Evolutionary conservation across 2,113 vertebrate species (phyloP), one percentile per base, ranked within the genome.

Genomic region (Zapus hudsonius): DNA sequence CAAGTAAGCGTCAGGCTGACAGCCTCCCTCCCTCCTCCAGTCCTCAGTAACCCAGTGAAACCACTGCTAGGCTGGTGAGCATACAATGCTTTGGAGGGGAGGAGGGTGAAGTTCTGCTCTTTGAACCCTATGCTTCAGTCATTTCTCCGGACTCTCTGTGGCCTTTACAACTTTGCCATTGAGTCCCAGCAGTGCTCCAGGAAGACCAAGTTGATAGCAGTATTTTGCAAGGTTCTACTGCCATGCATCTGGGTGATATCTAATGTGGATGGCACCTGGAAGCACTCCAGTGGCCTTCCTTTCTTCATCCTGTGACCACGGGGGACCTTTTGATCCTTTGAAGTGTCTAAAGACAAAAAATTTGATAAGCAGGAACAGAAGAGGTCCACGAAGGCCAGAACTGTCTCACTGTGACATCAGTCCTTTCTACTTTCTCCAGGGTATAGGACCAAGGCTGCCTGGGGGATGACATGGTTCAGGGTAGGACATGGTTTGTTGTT

Each of bases 291-390:
- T 4, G 36, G 12, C 22, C 13, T 57, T 1, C 17, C 6, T n/a
- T 20, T 63, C 70, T 72, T 42, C 40, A 86, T 57, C 47, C 87
- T 63, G 10, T 92, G 78, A 78, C 73, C 9, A 0, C 52, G 33
- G 47, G 42, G 64, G 57, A 61, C 2, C 25, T 29, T 84, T 73
- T 67, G 27, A 36, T 78, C 29, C 57, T 5, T 74, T 67, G 59
- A 42, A 78, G 9, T n/a, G 10, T 63, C 22, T n/a, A 20, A 67
- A n/a, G n/a, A 44, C 63, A 93, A 87, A 94, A 31, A 94, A 72
- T 3, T 57, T 27, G 36, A 13, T 73, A 76, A 55, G 63, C 57
- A 42, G 36, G 15, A 69, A 29, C 25, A 91, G 63, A 25, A 90
- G 63, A 66, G 38, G 5, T 16, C 1, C 19, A 20, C 15, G 33